Percentiles rank a stretch among this genome's conserved stretches.
Conservation (phyloP, 2,797 vertebrate genomes). For the Pipistrellus pygmaeus region DNA sequence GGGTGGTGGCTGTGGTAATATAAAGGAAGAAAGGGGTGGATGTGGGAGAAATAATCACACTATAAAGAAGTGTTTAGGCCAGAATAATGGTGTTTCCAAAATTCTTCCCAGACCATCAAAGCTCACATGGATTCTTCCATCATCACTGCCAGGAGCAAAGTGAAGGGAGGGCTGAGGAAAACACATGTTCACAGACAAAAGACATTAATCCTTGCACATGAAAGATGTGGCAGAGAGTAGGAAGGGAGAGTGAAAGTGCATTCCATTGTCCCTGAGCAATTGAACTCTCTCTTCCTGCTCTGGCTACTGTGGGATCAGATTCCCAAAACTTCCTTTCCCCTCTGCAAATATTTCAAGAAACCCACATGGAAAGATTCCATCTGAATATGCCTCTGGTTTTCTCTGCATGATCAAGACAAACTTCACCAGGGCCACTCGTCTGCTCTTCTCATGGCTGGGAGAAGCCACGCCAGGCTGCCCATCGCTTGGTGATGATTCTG, state of each 20-base stretch:
- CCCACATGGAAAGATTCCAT: not conserved
- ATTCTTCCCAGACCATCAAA: not conserved
- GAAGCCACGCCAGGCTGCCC: not conserved
- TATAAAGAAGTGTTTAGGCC: not conserved
- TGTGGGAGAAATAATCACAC: not conserved
- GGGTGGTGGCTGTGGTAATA: not conserved
- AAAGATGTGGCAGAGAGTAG: not conserved
- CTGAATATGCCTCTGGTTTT: conserved; percentile 6
- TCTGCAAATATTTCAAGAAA: not conserved
- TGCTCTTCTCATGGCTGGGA: not conserved
- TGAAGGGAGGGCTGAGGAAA: not conserved
- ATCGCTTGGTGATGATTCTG: not conserved
- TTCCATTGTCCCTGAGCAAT: not conserved
- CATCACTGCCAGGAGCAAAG: not conserved
- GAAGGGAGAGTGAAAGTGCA: not conserved
- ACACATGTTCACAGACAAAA: not conserved
- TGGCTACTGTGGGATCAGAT: not conserved
- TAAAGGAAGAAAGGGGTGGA: not conserved
- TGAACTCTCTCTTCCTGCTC: not conserved
- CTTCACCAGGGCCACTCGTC: not conserved
- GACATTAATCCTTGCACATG: not conserved
- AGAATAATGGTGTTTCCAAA: not conserved
- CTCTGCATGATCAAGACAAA: not conserved
- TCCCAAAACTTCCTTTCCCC: not conserved
- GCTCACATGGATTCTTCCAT: not conserved